Conservation (phyloP, 2,888 invertebrate genomes). For the Caenorhabditis sp. region DNA sequence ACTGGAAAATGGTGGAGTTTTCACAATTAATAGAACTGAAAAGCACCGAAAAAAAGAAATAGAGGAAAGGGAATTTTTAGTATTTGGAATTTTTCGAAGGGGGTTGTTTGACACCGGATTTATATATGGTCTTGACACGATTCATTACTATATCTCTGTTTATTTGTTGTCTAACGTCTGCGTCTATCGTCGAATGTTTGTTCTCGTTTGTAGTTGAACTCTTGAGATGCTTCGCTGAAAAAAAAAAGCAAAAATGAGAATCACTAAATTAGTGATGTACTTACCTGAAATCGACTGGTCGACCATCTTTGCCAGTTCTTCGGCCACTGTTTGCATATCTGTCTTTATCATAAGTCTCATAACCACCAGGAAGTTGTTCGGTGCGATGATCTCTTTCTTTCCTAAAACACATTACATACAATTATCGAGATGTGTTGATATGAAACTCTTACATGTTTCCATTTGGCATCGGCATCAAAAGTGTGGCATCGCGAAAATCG, state of each 20-base stretch:
- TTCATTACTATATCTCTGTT: too few species aligned
- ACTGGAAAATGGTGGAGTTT: constrained; percentile 19
- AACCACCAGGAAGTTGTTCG: constrained; percentile 69
- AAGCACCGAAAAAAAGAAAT: constrained; percentile 13
- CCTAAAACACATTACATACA: constrained; percentile 24
- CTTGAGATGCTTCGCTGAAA: constrained; percentile 65
- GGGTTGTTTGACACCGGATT: neutral
- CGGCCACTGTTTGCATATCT: constrained; percentile 55
- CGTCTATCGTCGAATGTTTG: constrained; percentile 49
- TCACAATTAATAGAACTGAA: neutral
- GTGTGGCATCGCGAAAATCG: constrained; percentile 58
- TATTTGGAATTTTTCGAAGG: constrained; percentile 1
- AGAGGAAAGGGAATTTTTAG: neutral
- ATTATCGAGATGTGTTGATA: neutral
- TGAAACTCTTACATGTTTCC: constrained; percentile 57
- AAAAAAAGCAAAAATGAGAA: neutral
- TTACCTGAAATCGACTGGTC: constrained; percentile 62
- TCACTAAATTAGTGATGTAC: constrained; percentile 1
- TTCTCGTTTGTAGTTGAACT: constrained; percentile 67
- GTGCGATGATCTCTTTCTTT: constrained; percentile 62
- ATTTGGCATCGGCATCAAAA: constrained; percentile 66
- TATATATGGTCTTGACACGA: constrained; percentile 1
- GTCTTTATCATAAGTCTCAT: constrained; percentile 66
- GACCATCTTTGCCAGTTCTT: constrained; percentile 52
- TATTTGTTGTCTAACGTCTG: constrained; percentile 18